These are phyloP conservation scores for Hyperoodon ampullatus DNA, from an alignment of 2,113 vertebrate genomes.

Conservation along the genomic window DNA sequence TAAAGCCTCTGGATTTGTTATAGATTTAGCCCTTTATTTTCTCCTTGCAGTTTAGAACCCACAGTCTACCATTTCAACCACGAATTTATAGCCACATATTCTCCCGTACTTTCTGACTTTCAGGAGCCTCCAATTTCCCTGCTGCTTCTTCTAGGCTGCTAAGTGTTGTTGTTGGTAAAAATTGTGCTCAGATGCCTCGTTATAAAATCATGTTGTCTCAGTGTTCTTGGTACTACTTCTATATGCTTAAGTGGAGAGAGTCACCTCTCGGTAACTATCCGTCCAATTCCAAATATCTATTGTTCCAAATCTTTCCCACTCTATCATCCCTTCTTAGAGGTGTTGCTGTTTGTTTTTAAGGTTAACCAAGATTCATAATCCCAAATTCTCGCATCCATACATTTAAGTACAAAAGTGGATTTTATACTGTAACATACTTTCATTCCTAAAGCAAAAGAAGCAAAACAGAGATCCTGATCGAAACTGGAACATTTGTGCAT, in stretches of 20 bases:
- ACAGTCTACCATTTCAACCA: not conserved
- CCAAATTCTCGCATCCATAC: not conserved
- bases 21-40: constrained; percentile 8
- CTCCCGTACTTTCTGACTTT: not conserved
- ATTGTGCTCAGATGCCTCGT: not conserved
- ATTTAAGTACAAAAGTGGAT: not conserved
- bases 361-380: constrained; percentile 20
- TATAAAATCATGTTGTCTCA: not conserved
- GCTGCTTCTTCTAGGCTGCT: not conserved
- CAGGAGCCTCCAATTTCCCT: not conserved
- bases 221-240: not conserved
- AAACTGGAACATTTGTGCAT: not conserved
- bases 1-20: not conserved
- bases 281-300: not conserved
- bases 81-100: not conserved
- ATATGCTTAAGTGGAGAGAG: not conserved
- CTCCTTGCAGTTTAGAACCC: not conserved
- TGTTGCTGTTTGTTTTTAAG: constrained; percentile 14
- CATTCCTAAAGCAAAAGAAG: constrained; percentile 38
- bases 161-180: not conserved
- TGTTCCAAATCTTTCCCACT: not conserved
- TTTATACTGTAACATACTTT: not conserved
- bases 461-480: not conserved
- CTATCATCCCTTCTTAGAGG: not conserved
- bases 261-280: not conserved